phyloP scores from a whole-genome alignment of 2,797 vertebrate species.

The Hypotaenidia philippensis region DNA sequence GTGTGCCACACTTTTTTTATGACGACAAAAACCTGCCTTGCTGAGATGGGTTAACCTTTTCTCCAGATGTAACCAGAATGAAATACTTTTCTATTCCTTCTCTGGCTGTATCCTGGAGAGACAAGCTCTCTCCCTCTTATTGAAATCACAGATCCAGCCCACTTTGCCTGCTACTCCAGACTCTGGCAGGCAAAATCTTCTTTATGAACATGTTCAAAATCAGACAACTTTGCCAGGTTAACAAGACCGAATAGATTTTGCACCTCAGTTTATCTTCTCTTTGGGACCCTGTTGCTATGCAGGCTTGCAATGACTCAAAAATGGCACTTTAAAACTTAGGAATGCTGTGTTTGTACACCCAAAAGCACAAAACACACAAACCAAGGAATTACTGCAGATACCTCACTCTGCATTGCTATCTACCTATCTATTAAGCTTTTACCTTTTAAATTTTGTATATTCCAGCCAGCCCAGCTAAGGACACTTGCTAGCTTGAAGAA shows the following conservation, averaged over 20 bases:
- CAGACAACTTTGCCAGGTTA: background rate
- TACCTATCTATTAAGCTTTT: background rate
- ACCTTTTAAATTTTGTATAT: background rate
- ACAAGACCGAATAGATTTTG: background rate
- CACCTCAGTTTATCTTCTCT: background rate
- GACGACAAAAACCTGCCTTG: background rate
- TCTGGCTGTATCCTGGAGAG: background rate
- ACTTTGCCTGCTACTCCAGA: no score
- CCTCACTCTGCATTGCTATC: background rate
- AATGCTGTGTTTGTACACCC: background rate
- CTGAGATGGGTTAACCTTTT: background rate
- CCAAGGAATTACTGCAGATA: background rate
- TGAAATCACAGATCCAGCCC: accelerated
- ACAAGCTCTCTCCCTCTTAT: background rate
- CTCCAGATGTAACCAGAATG: background rate
- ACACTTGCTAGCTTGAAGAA: background rate
- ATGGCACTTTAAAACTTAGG: background rate
- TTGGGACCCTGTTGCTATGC: background rate
- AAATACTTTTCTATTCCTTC: background rate
- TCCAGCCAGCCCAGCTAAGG: background rate
- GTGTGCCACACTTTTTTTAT: background rate
- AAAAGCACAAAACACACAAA: background rate
- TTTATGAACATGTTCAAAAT: accelerated
- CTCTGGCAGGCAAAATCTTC: background rate
- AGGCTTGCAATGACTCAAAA: background rate